Percentiles rank a stretch among this genome's conserved stretches.
Conservation (phyloP, 2,888 invertebrate genomes). For the Trissoscelio sp. region DNA sequence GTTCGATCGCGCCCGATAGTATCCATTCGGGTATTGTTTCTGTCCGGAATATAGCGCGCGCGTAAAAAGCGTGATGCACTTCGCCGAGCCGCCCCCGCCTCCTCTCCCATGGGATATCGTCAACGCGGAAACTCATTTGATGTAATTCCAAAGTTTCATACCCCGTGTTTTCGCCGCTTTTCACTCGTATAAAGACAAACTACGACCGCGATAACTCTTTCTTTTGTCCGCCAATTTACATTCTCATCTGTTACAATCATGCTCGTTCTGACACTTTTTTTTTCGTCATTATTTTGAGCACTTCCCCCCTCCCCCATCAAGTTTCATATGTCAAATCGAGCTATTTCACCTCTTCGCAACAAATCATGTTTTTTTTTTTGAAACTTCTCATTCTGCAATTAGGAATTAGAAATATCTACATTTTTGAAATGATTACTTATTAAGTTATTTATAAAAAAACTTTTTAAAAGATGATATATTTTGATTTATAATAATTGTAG, state of each 20-base stretch:
- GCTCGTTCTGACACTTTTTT: conserved; percentile 31
- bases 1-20: conserved; percentile 47
- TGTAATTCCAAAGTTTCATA: conserved; percentile 62
- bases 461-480: too few relatives aligned
- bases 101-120: conserved; percentile 50
- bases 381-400: too few relatives aligned
- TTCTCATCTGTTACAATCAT: conserved; percentile 57
- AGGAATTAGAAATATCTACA: too few relatives aligned
- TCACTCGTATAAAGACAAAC: conserved; percentile 50
- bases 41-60: conserved; percentile 36
- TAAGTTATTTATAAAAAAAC: too few relatives aligned
- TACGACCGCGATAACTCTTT: conserved; percentile 41
- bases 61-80: conserved; percentile 55
- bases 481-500: too few relatives aligned
- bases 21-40: conserved; percentile 58
- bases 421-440: too few relatives aligned
- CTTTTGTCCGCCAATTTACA: conserved; percentile 51
- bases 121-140: conserved; percentile 61
- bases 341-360: too few relatives aligned
- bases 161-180: conserved; percentile 26
- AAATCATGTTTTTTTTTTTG: too few relatives aligned
- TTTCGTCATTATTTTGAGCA: conserved; percentile 19
- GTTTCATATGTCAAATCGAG: too few relatives aligned
- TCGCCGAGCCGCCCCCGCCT: neutral
- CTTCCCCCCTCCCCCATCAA: too few relatives aligned